Base-by-base conservation (phyloP, 2,797 vertebrate genomes). In the Gastrophryne carolinensis region DNA sequence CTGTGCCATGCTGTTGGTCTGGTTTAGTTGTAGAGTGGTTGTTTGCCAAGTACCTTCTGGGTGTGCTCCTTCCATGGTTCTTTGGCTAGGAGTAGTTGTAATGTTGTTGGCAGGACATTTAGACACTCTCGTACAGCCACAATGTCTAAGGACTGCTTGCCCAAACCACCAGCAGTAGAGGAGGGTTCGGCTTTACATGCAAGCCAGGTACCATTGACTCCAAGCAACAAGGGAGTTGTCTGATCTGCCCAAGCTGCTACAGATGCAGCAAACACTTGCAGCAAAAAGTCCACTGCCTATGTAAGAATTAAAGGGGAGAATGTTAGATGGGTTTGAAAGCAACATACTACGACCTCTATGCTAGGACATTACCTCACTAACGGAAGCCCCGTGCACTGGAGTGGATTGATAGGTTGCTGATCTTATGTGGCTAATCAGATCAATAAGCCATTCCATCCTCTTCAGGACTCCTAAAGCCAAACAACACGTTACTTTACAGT, bases 401-500 rank as follows among this genome's bases (percentile, higher is more conserved):
- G 81, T 76, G 27, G 91, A 84, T 30, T 91, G 90, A 13, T 92
- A 90, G 0, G 90, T 90, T 17, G 94, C 69, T n/a, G 93, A 98
- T 80, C 93, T 89, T 56, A 96, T 92, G 78, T 93, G 92, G 63
- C 95, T 95, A 94, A 98, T 98, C 66, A 99, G 83, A 80, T 98
- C 93, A 81, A 98, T 87, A 9, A 98, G 90, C 97, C 97, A 99
- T 61, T 98, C 92, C 91, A 94, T 85, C 81, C 96, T 90, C 79
- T 92, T 95, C 34, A 88, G 61, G 12, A 98, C 91, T 1, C 94
- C 97, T 98, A 2, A 61, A 62, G 10, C 19, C 37, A 47, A 44
- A 47, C 17, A 47, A 12, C n/a, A 52, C n/a, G n/a, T n/a, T n/a
- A n/a, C n/a, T n/a, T n/a, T n/a, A n/a, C n/a, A n/a, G n/a, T n/a